Percentiles rank a stretch among this genome's conserved stretches.
Evolutionary conservation across 2,888 invertebrate genomes (phyloP).

Genomic region (Achlya flavicornis): DNA sequence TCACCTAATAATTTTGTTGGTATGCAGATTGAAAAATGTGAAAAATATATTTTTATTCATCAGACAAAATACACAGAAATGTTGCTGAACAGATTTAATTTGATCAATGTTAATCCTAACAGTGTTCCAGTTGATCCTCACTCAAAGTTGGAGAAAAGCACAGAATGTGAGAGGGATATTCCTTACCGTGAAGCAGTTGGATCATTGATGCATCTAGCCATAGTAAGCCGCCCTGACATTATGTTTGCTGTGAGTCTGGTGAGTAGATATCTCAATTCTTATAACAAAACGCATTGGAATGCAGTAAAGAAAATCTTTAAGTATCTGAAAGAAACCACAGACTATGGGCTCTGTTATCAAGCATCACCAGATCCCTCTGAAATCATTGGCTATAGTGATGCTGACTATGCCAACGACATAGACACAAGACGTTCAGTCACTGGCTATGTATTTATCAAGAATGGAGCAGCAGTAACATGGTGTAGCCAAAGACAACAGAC

Average conservation of each 20-base stretch:
- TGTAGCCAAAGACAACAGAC: conserved; percentile 14
- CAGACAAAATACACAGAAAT: too few relatives aligned
- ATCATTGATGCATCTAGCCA: conserved; percentile 18
- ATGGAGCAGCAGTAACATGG: neutral
- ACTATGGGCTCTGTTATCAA: neutral
- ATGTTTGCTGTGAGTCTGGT: conserved; percentile 19
- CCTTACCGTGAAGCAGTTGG: conserved; percentile 22
- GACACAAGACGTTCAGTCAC: neutral
- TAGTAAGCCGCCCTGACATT: conserved; percentile 20
- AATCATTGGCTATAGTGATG: conserved; percentile 22
- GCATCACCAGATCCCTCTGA: neutral
- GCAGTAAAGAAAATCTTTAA: conserved; percentile 20
- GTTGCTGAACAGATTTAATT: neutral
- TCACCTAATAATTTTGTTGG: too few relatives aligned
- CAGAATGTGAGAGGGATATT: conserved; percentile 11
- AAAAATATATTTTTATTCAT: too few relatives aligned
- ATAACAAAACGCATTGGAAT: conserved; percentile 10
- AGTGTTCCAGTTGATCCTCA: conserved; percentile 11
- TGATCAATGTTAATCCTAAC: neutral
- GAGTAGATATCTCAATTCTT: conserved; percentile 15
- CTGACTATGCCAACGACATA: conserved; percentile 21
- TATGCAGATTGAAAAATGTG: too few relatives aligned
- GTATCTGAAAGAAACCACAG: conserved; percentile 13
- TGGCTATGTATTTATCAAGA: neutral
- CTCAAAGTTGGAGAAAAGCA: neutral